Percentiles rank a stretch among this genome's conserved stretches.
phyloP scores from a whole-genome alignment of 2,113 vertebrate species.

The Paradoxurus hermaphroditus region DNA sequence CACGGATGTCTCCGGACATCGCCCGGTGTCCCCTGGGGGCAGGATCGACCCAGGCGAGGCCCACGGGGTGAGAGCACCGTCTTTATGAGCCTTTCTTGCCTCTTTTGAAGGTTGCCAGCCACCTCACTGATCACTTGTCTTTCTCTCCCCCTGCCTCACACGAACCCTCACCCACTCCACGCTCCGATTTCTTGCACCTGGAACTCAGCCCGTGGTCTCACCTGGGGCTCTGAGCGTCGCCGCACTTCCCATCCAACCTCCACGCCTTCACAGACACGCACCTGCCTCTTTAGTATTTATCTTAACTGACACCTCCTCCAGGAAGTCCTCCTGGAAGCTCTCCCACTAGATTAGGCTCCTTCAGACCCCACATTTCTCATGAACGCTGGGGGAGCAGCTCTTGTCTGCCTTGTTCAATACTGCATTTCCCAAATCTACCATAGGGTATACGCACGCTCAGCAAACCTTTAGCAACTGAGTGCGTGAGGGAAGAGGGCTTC shows the following conservation, averaged over 20 bases:
- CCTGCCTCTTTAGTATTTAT: not conserved
- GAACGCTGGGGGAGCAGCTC: too few relatives aligned
- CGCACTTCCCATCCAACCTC: not conserved
- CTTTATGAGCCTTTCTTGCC: not conserved
- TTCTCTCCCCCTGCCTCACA: not conserved
- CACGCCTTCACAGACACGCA: not conserved
- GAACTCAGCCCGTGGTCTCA: not conserved
- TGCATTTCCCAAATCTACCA: not conserved
- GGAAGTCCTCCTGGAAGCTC: not conserved
- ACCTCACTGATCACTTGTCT: not conserved
- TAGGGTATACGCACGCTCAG: not conserved
- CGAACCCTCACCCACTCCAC: not conserved
- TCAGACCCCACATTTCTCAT: not conserved
- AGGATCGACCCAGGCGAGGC: not conserved
- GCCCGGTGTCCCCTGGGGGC: not conserved
- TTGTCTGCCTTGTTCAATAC: not conserved
- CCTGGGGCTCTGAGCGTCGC: not conserved
- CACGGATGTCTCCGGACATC: not conserved
- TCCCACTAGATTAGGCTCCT: not conserved
- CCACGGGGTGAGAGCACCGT: too few relatives aligned
- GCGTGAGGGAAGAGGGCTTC: too few relatives aligned
- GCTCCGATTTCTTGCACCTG: not conserved
- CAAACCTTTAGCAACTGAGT: not conserved
- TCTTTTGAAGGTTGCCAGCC: not conserved
- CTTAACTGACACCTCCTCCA: not conserved